Base-by-base conservation (phyloP, 2,888 invertebrate genomes). In the Agonopterix arenella region DNA sequence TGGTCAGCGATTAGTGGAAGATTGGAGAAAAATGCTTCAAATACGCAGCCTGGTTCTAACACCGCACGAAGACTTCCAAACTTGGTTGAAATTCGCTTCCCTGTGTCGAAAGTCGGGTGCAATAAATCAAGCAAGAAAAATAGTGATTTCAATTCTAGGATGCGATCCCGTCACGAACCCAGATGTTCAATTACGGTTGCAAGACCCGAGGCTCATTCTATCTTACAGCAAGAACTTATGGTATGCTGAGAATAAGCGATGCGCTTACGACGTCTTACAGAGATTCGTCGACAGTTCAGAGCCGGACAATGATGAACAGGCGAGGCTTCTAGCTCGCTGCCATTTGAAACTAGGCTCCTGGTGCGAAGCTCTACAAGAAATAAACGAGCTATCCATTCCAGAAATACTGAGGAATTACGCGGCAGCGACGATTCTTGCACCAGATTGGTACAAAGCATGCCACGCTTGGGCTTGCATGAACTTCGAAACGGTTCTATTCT, bases 391-490 rank as follows among this genome's bases (percentile, higher is more conserved):
- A 11, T 95, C 96, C 0, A 95, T 97, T 50, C 93, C 94, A 0
- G 91, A 93, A 44, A 93, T 93, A 48, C 70, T 96, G 16, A 90
- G 93, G 48, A 96, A 94, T 70, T 98, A 95, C 75, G 90, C 92
- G 37, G 91, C 93, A 1, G 97, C 98, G 0, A 96, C 96, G 0
- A 93, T 95, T 60, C 93, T 95, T 59, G 96, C 97, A 64, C 92
- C 93, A 0, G 93, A 93, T 43, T 99, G 98, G 97, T 97, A 97
- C 74, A 97, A 97, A 85, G 99, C 99, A 0, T 99, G 99, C 95
- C 99, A 99, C 81, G 93, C 97, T 0, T 98, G 97, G 93, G 99
- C 99, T 0, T 97, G 97, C 70, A 98, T 98, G 92, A 98, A 99
- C 83, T 99, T 98, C 71, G 98, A 98, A 84, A 96, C 98, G 0